Conservation (phyloP, 2,888 invertebrate species). For the Parapristionchus giblindavisi region DNA sequence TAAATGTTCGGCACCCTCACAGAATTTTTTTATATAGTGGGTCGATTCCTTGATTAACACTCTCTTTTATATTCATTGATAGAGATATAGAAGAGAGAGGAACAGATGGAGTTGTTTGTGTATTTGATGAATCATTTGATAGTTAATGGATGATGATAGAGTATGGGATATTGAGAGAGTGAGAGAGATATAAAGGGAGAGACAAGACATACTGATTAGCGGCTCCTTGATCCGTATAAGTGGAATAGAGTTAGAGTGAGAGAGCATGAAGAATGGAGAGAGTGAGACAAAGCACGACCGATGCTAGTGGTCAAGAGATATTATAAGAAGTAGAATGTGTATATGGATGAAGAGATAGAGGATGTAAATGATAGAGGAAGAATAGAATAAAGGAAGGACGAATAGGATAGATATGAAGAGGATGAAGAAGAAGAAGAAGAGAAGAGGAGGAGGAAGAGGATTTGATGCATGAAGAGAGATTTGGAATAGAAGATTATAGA, state of each 20-base stretch:
- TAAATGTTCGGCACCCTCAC: too few species aligned
- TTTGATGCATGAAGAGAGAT: too few species aligned
- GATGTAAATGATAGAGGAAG: slow-evolving; percentile 15
- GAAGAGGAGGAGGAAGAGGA: not conserved
- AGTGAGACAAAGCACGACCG: not conserved
- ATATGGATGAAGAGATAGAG: slow-evolving; percentile 12
- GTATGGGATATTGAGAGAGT: too few species aligned
- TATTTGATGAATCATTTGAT: too few species aligned
- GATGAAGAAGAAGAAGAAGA: not conserved
- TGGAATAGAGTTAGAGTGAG: slow-evolving; percentile 19
- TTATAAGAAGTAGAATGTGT: slow-evolving; percentile 24
- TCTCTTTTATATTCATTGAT: too few species aligned
- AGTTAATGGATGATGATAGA: too few species aligned
- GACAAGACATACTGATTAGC: too few species aligned
- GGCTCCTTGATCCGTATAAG: too few species aligned
- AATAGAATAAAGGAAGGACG: not conserved
- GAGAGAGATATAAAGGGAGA: not conserved
- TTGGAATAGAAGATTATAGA: not conserved
- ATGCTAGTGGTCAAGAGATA: not conserved
- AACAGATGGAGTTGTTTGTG: too few species aligned
- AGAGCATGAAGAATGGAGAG: not conserved
- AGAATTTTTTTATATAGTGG: too few species aligned
- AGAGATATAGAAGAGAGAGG: too few species aligned
- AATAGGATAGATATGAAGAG: slow-evolving; percentile 12
- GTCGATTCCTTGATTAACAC: too few species aligned